Base-by-base conservation (phyloP, 1,140 invertebrate species). In the Planococcus citri region DNA sequence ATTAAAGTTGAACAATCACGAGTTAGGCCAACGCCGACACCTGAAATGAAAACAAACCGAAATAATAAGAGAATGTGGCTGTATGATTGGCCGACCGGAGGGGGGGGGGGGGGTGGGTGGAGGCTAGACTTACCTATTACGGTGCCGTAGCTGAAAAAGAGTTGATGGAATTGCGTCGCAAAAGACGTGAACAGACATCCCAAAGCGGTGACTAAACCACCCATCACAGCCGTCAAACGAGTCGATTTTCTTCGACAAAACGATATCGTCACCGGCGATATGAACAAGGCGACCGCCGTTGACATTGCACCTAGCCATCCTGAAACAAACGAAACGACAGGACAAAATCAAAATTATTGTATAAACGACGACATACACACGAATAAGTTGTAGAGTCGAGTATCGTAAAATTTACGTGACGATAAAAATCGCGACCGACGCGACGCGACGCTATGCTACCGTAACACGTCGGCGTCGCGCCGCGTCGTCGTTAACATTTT, bases 151-250 rank as follows among this genome's bases (percentile, higher is more conserved):
- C 90, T 92, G 82, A 94, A 89, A 81, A 91, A 92, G 27, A 94
- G 81, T 76, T 95, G 92, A 79, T 94, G 90, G 77, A 92, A 91
- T 77, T 92, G 88, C 24, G 87, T 88, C 10, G 91, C 91, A 77
- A 94, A 95, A 25, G 87, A 89, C 4, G 90, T 91, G 80, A 93
- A 94, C 69, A 93, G 85, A 75, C 89, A 92, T 20, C 90, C 92
- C 0, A 94, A 81, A 0, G 91, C 89, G 0, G 89, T 88, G 21
- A 94, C 85, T 68, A 94, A 83, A 9, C 91, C 91, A 37, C 91
- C 91, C 72, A 94, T 85, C 1, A 94, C 90, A 0, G 91, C 91
- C 1, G 90, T 91, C n/a, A 94, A 84, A 70, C 91, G 83, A 0
- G 91, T 92, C 25, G 89, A 91, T 79, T 92, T 93, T 74, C 88